Base-by-base conservation (phyloP, 2,113 vertebrate species). In the Engystomops pustulosus region DNA sequence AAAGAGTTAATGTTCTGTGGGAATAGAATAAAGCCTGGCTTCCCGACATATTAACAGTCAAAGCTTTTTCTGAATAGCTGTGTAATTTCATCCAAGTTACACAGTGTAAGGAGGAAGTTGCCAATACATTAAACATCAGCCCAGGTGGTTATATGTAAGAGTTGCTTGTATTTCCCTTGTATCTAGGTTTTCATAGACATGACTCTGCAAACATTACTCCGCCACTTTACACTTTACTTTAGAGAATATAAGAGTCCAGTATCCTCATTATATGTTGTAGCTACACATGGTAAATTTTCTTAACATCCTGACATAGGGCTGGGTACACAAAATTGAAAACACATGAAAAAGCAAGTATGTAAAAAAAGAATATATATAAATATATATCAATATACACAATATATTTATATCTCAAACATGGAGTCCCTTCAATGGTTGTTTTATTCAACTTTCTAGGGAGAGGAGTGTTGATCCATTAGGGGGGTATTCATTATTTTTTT, bases 31-130 rank as follows among this genome's bases (percentile, higher is more conserved):
- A 84, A 68, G 81, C 41, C 41, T n/a, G 36, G 71, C 45, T 84
- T 84, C 72, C 58, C 55, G 32, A 62, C 38, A 84, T 68, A 67
- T 84, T 67, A 77, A 77, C 81, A 77, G 81, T 53, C 36, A 6
- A 14, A 32, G 71, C n/a, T 34, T 75, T 76, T 77, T 84, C 44
- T 84, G 20, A 76, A 72, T 75, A 75, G 71, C 69, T 45, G 68
- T 76, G 81, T 77, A 76, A 77, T 84, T 84, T 84, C 81, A 84
- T 84, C 81, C 81, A 84, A 84, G 71, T 84, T 77, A 68, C 72
- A 67, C 71, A 84, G 81, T 77, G 81, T 68, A 77, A 77, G 72
- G 81, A 68, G 81, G 72, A 84, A 84, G 81, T 76, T 67, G 81
- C 81, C 81, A 77, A 77, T 77, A 84, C 81, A 84, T 77, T 67